Evolutionary conservation across 1,140 invertebrate species (phyloP), one percentile per base, ranked within the genome.

Genomic region (Bursaphelenchus mucronatus): DNA sequence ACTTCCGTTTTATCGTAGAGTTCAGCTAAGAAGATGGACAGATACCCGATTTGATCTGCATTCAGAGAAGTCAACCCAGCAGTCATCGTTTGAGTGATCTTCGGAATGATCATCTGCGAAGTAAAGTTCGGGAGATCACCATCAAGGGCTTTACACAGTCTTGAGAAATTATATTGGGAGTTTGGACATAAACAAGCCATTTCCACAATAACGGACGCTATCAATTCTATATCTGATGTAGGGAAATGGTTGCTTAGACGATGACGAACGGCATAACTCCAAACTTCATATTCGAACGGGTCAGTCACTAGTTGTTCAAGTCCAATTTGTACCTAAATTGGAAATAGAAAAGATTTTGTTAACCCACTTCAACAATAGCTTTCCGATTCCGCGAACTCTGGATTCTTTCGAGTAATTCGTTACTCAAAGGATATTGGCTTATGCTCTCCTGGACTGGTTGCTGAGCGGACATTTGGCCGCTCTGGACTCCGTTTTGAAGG

Each of bases 251-350:
- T n/a, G 4, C 44, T 43, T 30, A 64, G 1, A 10, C 63, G 53
- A 39, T 40, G 39, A 15, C 44, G 21, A 13, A 64, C 39, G 8
- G 63, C 63, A 15, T 13, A 40, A 47, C 39, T 11, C 63, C 63
- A 64, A 5, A 52, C 30, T 46, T 64, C 63, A 43, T 43, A 64
- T 61, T 64, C 63, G n/a, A 13, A 40, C n/a, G 63, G 63, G 17
- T 63, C 56, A 41, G 30, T 41, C 17, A 62, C 15, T 7, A 64
- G 40, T 51, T 64, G 63, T 61, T 64, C 63, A 6, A 64, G 51
- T 17, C 63, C 63, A 30, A 64, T 64, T 64, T 64, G 63, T 30
- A 64, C 55, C 63, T 64, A 43, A 47, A 64, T 51, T 61, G 6
- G 8, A 21, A 5, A 50, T 41, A 50, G 30, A 41, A 10, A 21